Conservation (phyloP, 2,113 vertebrate genomes). For the Colinus virginianus region DNA sequence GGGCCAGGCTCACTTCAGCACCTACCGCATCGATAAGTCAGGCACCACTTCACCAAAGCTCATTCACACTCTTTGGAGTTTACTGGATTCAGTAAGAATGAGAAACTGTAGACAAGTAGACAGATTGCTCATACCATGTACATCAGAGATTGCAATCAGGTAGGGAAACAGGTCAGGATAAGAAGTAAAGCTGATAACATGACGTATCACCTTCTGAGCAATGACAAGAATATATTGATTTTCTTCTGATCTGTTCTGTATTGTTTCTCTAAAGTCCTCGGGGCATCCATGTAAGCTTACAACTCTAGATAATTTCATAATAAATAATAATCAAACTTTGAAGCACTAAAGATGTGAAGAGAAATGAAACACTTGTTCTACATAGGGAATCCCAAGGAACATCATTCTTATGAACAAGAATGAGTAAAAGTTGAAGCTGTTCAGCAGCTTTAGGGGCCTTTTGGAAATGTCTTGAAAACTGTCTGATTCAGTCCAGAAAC, state of each 20-base stretch:
- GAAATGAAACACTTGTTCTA: not conserved
- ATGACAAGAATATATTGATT: slow-evolving; percentile 25
- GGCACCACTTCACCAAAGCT: not conserved
- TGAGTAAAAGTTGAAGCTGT: not conserved
- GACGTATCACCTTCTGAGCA: not conserved
- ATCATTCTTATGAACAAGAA: not conserved
- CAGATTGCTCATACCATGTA: not conserved
- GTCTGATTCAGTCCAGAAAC: not conserved
- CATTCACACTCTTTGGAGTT: not conserved
- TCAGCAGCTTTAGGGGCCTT: not conserved
- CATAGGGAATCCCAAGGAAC: not conserved
- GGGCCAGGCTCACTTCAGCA: not conserved
- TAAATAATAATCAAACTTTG: slow-evolving; percentile 23
- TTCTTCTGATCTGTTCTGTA: not conserved
- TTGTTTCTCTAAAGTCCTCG: not conserved
- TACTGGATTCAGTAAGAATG: not conserved
- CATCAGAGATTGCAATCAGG: slow-evolving; percentile 34
- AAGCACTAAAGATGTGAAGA: not conserved
- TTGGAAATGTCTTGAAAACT: not conserved
- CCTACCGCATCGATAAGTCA: not conserved
- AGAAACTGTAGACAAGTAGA: slow-evolving; percentile 8
- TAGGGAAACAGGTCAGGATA: slow-evolving; percentile 7
- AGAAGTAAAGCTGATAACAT: not conserved
- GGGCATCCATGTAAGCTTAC: not conserved
- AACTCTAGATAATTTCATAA: not conserved